Base-by-base conservation (phyloP, 2,888 invertebrate species). In the Amaurobius ferox region DNA sequence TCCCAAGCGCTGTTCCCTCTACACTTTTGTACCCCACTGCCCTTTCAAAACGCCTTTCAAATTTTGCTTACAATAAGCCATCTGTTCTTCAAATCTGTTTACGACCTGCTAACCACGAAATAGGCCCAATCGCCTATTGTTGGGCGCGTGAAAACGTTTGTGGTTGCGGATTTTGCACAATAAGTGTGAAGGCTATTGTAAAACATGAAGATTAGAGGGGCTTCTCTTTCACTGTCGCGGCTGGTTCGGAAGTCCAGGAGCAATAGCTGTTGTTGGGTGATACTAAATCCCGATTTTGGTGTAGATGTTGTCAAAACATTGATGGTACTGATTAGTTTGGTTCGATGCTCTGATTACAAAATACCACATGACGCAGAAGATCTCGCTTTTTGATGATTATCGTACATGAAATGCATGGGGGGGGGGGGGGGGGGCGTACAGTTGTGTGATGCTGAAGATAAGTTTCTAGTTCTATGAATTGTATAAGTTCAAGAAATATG, bases 101-200 rank as follows among this genome's bases (percentile, higher is more conserved):
- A 68, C 67, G 77, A 67, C 30, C 67, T 77, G 77, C 62, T 68
- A 67, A 68, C 77, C 77, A 77, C 77, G 48, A 77, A 77, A 76
- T 44, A 48, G 48, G 26, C 35, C 67, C 32, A 67, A 55, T 67
- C 67, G 28, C 6, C 30, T 67, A 64, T 77, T 77, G 62, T 77
- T 26, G 11, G 35, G 19, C 16, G 23, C 66, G 19, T 67, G 48
- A 5, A 77, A 68, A 35, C 55, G 35, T 66, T 76, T 76, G 76
- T 76, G 64, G 76, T 76, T 64, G 64, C 64, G 74, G 74, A 62
- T 39, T n/a, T 23, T 28, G 64, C 39, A 74, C 64, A 74, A 74
- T 28, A 64, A 28, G 29, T 26, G 30, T 44, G 76, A 76, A 76
- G n/a, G 30, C 66, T 76, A 29, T 66, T 66, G 66, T 66, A 30